Evolutionary conservation across 1,140 invertebrate species (phyloP).

Genomic region (Trichonephila inaurata): DNA sequence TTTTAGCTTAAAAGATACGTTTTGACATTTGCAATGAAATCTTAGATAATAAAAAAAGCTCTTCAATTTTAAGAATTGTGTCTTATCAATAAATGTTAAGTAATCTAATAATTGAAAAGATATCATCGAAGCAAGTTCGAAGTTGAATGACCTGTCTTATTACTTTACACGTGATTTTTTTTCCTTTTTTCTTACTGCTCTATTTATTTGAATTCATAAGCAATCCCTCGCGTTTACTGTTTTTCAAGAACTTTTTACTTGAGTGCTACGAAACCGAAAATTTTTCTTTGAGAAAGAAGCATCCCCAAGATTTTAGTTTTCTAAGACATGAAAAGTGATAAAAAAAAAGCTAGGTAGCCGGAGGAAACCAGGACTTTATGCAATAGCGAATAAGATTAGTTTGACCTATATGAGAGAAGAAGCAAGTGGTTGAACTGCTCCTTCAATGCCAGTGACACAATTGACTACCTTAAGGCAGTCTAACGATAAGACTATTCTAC

Average conservation of each 20-base stretch:
- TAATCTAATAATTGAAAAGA: background rate
- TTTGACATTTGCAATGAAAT: background rate
- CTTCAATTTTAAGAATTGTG: background rate
- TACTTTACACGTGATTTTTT: background rate
- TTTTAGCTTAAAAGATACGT: background rate
- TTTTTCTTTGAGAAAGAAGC: background rate
- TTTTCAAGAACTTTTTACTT: background rate
- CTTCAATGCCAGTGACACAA: conserved; percentile 44
- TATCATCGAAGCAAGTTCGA: background rate
- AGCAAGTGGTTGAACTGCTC: conserved; percentile 41
- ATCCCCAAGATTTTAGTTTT: background rate
- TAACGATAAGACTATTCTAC: background rate
- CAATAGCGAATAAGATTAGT: background rate
- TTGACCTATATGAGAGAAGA: conserved; percentile 50
- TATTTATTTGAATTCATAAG: background rate
- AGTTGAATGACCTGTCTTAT: background rate
- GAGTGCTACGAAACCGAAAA: background rate
- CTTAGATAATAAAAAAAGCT: background rate
- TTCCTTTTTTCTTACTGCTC: background rate
- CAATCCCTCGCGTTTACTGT: background rate
- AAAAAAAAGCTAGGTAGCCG: background rate
- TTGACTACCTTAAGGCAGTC: background rate
- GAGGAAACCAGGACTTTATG: background rate
- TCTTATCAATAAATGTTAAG: background rate
- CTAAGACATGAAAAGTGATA: background rate